phyloP scores from a whole-genome alignment of 30 jellyfish, hydroid and myxozoan genomes.

The Turritopsis dohrnii region DNA sequence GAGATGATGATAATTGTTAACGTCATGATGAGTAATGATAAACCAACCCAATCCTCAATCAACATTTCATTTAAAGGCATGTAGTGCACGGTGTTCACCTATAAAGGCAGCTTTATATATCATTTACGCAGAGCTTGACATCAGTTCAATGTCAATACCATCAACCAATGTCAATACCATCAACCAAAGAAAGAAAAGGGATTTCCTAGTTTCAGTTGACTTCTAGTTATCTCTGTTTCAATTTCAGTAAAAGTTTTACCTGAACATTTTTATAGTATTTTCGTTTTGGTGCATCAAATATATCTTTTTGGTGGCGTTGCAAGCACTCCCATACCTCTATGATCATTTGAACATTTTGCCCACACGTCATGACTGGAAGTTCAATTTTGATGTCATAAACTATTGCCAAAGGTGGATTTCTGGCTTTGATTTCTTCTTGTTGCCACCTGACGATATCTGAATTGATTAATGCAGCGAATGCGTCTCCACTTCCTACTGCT shows the following conservation, averaged over 20 bases:
- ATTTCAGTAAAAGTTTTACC: too few relatives aligned
- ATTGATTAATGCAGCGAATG: constrained; percentile 13
- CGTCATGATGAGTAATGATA: neutral
- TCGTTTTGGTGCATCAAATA: neutral
- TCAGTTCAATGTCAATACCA: too few relatives aligned
- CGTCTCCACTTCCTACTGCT: constrained; percentile 1
- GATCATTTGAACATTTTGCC: neutral
- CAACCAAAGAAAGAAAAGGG: too few relatives aligned
- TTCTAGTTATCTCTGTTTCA: neutral
- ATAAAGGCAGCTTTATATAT: too few relatives aligned
- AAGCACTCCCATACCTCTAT: neutral
- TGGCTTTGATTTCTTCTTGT: neutral
- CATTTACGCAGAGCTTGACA: too few relatives aligned
- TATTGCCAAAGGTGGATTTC: neutral
- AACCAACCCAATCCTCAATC: constrained; percentile 14
- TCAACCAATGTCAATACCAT: too few relatives aligned
- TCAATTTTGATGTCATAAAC: constrained; percentile 3
- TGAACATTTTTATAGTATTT: neutral
- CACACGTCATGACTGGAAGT: neutral
- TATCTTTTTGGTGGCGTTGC: constrained; percentile 4
- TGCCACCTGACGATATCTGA: constrained; percentile 1
- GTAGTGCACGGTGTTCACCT: constrained; percentile 1
- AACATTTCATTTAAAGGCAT: neutral
- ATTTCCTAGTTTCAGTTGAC: neutral
- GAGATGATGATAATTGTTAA: neutral